Conservation (phyloP, 2,888 invertebrate genomes). For the Epinotia nisella region DNA sequence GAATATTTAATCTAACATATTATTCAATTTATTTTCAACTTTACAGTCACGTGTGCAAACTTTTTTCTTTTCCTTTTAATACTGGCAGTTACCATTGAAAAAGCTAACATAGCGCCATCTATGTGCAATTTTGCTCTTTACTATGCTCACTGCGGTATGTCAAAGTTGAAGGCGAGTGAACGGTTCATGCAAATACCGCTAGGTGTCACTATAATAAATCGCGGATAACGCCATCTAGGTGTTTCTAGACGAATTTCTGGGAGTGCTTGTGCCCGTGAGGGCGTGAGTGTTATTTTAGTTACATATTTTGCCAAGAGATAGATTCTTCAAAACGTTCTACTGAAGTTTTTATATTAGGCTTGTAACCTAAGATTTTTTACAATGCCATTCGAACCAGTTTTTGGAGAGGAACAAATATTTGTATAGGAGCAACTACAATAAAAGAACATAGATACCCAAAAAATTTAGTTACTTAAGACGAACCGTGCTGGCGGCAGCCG, state of each 20-base stretch:
- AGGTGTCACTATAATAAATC: constrained; percentile 5
- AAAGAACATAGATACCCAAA: too few relatives aligned
- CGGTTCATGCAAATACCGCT: not conserved
- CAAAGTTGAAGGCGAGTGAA: not conserved
- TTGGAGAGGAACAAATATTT: too few relatives aligned
- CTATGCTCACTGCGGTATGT: not conserved
- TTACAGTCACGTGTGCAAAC: too few relatives aligned
- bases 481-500: too few relatives aligned
- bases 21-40: too few relatives aligned
- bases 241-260: not conserved
- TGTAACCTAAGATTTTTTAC: too few relatives aligned
- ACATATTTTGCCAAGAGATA: constrained; percentile 4
- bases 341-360: not conserved
- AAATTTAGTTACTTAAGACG: too few relatives aligned
- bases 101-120: constrained; percentile 18
- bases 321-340: not conserved
- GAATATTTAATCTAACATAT: too few relatives aligned
- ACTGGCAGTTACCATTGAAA: not conserved
- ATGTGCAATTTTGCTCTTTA: not conserved
- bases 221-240: constrained; percentile 17
- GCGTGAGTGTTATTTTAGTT: constrained; percentile 4
- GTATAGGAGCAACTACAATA: too few relatives aligned
- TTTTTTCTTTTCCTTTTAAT: not conserved
- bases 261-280: not conserved
- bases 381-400: too few relatives aligned